Percentiles rank a stretch among this genome's conserved stretches.
These are phyloP conservation scores for Synanthedon andrenaeformis DNA, from an alignment of 2,888 invertebrate genomes.

Conservation along the genomic window DNA sequence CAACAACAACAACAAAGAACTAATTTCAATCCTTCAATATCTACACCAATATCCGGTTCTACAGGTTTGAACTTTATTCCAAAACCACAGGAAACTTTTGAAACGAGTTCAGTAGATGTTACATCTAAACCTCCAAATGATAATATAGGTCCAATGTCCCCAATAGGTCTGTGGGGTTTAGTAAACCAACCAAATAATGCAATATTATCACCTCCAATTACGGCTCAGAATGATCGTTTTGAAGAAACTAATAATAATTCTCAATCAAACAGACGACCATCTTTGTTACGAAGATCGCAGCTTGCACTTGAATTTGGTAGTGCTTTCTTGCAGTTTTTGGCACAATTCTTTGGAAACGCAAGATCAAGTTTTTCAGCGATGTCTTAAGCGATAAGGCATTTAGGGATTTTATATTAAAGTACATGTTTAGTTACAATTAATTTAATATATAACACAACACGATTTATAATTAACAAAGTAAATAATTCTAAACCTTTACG, in stretches of 20 bases:
- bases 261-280: neutral
- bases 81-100: no score
- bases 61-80: no score
- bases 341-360: conserved; percentile 36
- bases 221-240: no score
- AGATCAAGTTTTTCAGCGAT: conserved; percentile 15
- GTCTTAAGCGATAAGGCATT: conserved; percentile 9
- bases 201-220: no score
- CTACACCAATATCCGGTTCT: no score
- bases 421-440: neutral
- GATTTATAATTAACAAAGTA: neutral
- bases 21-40: no score
- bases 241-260: neutral
- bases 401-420: neutral
- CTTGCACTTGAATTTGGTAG: conserved; percentile 43
- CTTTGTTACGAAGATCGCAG: conserved; percentile 24
- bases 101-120: no score
- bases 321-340: conserved; percentile 36
- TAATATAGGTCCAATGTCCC: no score
- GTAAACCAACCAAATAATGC: no score
- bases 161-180: no score
- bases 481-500: neutral
- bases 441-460: neutral
- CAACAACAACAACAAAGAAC: no score
- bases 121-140: no score